phyloP scores from a whole-genome alignment of 64 coral and sea anemone genomes.

The Catalaphyllia jardinei region DNA sequence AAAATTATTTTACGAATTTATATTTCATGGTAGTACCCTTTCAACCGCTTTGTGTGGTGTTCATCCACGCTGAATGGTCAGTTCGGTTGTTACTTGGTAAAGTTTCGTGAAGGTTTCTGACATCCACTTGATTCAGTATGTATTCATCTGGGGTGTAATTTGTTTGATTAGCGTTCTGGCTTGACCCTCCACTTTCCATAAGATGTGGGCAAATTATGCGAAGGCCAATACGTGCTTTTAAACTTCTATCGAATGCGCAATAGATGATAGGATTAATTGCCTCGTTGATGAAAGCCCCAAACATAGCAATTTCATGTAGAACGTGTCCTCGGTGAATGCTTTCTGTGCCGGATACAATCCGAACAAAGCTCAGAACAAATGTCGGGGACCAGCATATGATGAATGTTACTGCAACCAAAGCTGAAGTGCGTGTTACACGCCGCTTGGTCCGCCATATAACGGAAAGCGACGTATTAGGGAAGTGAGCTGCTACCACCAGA shows the following conservation, averaged over 20 bases:
- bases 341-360: neutral
- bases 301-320: conserved; percentile 27
- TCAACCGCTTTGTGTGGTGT: no score
- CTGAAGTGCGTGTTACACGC: conserved; percentile 39
- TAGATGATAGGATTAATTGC: conserved; percentile 45
- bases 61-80: no score
- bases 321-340: conserved; percentile 4
- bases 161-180: neutral
- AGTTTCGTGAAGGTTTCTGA: neutral
- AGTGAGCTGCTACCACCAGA: neutral
- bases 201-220: neutral
- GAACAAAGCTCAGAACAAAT: neutral
- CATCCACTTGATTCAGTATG: neutral
- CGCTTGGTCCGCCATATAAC: neutral
- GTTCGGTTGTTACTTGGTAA: no score
- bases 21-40: no score
- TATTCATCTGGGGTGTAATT: neutral
- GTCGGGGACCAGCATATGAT: conserved; percentile 39
- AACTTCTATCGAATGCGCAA: conserved; percentile 45
- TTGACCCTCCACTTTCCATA: neutral
- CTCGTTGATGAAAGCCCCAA: conserved; percentile 48
- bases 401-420: conserved; percentile 26
- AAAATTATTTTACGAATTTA: no score
- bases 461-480: neutral
- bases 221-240: neutral